Conservation (phyloP, 1,140 invertebrate species). For the Drosophila pseudoananassae region DNA sequence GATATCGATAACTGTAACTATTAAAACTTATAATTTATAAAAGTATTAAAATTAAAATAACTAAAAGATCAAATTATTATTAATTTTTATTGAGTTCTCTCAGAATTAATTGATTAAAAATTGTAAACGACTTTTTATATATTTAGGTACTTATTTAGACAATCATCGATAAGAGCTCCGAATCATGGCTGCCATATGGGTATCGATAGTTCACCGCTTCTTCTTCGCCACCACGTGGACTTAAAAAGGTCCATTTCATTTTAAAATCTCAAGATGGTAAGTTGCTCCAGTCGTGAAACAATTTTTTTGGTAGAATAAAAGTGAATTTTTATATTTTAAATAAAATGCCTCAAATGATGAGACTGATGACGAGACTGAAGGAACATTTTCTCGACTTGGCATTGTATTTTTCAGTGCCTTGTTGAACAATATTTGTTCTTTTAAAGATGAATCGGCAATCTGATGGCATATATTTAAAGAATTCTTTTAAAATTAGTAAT, state of each 20-base stretch:
- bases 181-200: not conserved
- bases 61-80: not conserved
- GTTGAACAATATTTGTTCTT: constrained; percentile 67
- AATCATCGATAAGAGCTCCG: not conserved
- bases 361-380: constrained; percentile 78
- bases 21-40: too few species aligned
- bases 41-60: not conserved
- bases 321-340: not conserved
- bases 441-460: constrained; percentile 73
- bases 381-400: constrained; percentile 49
- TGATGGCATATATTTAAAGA: constrained; percentile 49
- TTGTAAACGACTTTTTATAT: too few species aligned
- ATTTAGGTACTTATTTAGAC: too few species aligned
- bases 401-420: constrained; percentile 67
- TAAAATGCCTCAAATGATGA: constrained; percentile 64
- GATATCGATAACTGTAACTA: not conserved
- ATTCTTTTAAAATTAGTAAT: not conserved
- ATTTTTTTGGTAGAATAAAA: not conserved
- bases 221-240: constrained; percentile 41
- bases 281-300: not conserved
- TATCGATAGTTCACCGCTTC: constrained; percentile 17
- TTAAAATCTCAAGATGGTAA: constrained; percentile 52
- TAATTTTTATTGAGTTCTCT: too few species aligned
- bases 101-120: too few species aligned
- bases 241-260: constrained; percentile 27